Evolutionary conservation across 1,140 invertebrate genomes (phyloP), one percentile per base, ranked within the genome.

Genomic region (Saccostrea echinata): DNA sequence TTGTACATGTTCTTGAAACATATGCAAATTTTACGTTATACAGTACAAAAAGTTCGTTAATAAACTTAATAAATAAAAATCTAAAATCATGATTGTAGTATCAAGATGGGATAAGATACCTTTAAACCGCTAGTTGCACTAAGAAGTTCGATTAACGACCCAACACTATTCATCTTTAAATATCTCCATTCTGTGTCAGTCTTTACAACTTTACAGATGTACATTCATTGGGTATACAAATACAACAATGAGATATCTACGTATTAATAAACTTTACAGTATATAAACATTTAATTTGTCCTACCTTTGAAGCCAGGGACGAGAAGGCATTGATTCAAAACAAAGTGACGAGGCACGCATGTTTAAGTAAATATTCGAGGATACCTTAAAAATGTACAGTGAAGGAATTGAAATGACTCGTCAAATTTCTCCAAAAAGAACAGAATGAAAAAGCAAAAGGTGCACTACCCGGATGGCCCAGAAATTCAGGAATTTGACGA

Each of bases 81-180:
- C 43, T 43, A 43, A 43, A 43, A 43, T 43, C 43, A 24, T n/a
- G 4, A 30, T 76, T 76, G 27, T 27, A 16, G 3, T 76, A 76
- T 30, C 30, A 12, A 35, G 16, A 76, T 18, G 16, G 16, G 68
- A 76, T 76, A 35, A 76, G n/a, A 61, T 76, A 76, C 27, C 68
- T 76, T 76, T 76, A 76, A 76, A 76, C 27, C 30, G 16, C 21
- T 61, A 61, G 55, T 76, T 76, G 27, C 68, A 30, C 68, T 12
- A 33, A 30, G 24, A 76, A 27, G 68, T 30, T 30, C 16, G 68
- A 76, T 76, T 30, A 61, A 27, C 27, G 30, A 27, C 27, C 27
- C 68, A 11, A 76, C 68, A 76, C 68, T 3, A 76, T 35, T 18
- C 68, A 76, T 76, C 68, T 76, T 76, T 76, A 76, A 76, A 76